Evolutionary conservation across 2,888 invertebrate genomes (phyloP).

Genomic region (Hydrotaea diabolus): DNA sequence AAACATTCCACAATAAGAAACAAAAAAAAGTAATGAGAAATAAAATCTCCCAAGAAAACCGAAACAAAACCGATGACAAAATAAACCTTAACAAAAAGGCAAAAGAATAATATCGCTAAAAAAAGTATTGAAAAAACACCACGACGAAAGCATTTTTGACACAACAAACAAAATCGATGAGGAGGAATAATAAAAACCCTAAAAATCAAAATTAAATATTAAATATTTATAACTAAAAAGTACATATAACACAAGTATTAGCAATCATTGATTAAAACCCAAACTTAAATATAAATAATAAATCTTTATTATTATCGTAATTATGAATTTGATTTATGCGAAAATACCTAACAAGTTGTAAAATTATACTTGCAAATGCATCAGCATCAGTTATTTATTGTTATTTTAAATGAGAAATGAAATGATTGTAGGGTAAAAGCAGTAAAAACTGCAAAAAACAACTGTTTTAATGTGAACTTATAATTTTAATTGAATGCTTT

Average conservation of each 20-base stretch:
- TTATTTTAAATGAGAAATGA: neutral
- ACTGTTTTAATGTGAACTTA: neutral
- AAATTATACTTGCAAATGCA: neutral
- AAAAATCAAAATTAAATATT: slow-evolving; percentile 41
- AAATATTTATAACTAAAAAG: slow-evolving; percentile 16
- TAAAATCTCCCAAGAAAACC: neutral
- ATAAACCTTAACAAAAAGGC: too few relatives aligned
- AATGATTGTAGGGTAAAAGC: neutral
- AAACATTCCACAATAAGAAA: slow-evolving; percentile 26
- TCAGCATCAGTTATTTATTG: neutral
- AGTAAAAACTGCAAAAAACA: neutral
- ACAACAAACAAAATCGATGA: neutral
- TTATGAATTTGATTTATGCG: neutral
- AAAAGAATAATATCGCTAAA: slow-evolving; percentile 28
- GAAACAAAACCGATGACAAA: slow-evolving; percentile 1
- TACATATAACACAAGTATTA: slow-evolving; percentile 17
- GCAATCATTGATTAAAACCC: slow-evolving; percentile 25
- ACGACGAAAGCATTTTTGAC: neutral
- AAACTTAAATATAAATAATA: slow-evolving; percentile 24
- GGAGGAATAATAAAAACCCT: slow-evolving; percentile 1
- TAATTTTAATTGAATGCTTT: too few relatives aligned
- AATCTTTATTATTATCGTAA: slow-evolving; percentile 7
- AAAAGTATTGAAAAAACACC: slow-evolving; percentile 22
- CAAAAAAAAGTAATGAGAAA: slow-evolving; percentile 29
- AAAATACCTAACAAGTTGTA: neutral